Base-by-base conservation (phyloP, 2,113 vertebrate species). In the Ptychochromis oligacanthus region DNA sequence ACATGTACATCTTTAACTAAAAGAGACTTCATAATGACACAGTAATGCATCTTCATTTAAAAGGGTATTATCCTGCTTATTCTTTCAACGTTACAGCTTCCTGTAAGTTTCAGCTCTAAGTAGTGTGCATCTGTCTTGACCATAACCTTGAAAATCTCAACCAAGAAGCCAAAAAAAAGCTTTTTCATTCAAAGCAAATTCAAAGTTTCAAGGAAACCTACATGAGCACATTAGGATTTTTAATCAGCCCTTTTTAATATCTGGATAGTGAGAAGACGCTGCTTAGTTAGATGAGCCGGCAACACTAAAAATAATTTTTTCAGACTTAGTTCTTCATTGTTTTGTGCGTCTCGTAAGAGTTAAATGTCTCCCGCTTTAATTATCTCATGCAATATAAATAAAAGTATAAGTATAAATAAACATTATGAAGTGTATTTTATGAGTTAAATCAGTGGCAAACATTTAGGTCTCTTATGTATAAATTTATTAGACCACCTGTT, bases 51-150 rank as follows among this genome's bases (percentile, higher is more conserved):
- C 46, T 49, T 49, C 38, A 28, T 49, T 49, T 28, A 20, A 49
- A 70, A 12, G 24, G 2, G 1, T 12, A 52, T 49, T 28, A 0
- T 28, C 10, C 9, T 22, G 17, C n/a, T 20, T 56, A 4, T 22
- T 22, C 2, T 7, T 22, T 67, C 22, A 22, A 64, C 22, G 12
- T 40, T 65, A 43, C 38, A 26, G 38, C 40, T 65, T 65, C 38
- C n/a, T 43, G 40, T 4, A 38, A 9, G 38, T 38, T 38, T 38
- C 38, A 38, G 38, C 38, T 38, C 7, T 8, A 10, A 38, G 38
- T 38, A 8, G 10, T 43, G 40, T 43, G 12, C 14, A 5, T 43
- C 9, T 43, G 40, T 46, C 12, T 46, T 14, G 43, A 14, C 43
- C 3, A 13, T 46, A 11, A 40, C 10, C 43, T 46, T 9, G 11